Conservation (phyloP, 2,113 vertebrate genomes). For the Progne subis region DNA sequence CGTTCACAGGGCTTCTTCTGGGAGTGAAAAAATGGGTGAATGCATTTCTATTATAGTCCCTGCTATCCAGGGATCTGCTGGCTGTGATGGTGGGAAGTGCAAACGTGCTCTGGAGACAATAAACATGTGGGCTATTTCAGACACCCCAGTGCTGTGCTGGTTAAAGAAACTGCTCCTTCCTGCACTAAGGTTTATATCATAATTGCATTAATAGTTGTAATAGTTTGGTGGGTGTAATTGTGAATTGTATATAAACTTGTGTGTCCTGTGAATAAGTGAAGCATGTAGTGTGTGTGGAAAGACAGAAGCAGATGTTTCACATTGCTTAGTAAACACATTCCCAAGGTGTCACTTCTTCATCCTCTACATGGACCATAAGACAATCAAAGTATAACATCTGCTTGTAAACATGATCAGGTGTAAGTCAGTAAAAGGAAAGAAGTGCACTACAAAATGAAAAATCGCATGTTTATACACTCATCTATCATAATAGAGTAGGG, state of each 20-base stretch:
- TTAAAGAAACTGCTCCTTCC: not conserved
- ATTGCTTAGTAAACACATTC: not conserved
- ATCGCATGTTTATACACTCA: not conserved
- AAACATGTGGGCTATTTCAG: rapidly evolving
- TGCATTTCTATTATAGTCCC: not conserved
- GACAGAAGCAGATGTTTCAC: not conserved
- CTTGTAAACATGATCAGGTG: not conserved
- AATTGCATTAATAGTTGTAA: not conserved
- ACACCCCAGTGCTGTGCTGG: not conserved
- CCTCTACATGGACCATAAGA: not conserved
- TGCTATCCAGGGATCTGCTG: not conserved
- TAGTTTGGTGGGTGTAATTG: not conserved
- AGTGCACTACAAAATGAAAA: not conserved
- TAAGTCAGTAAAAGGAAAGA: not conserved
- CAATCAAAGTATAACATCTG: not conserved
- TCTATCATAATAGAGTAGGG: not conserved
- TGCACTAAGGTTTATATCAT: not conserved
- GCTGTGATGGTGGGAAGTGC: not conserved
- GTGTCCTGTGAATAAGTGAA: not conserved
- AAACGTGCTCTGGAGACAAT: not conserved
- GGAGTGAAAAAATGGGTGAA: rapidly evolving
- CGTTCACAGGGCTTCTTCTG: not conserved
- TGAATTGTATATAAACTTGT: not conserved
- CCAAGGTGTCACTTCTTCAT: not conserved
- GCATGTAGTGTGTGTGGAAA: not conserved